phyloP scores from a whole-genome alignment of 1,140 invertebrate species.

The Drosophila melanica region DNA sequence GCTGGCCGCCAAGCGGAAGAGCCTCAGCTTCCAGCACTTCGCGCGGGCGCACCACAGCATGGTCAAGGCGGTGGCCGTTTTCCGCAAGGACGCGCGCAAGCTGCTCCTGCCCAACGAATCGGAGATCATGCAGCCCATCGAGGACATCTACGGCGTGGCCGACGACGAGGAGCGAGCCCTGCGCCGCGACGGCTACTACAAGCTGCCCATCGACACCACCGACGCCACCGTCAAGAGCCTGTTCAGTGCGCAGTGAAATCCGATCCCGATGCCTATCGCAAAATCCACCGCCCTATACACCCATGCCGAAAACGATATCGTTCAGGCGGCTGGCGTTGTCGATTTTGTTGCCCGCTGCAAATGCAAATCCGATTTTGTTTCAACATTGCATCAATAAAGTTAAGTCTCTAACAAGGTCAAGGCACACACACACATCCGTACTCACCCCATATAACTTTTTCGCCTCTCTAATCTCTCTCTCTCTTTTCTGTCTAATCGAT shows the following conservation, averaged over 20 bases:
- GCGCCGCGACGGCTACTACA: constrained; percentile 63
- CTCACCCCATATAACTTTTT: too few relatives aligned
- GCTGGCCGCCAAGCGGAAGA: constrained; percentile 50
- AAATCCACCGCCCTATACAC: too few relatives aligned
- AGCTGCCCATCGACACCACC: constrained; percentile 65
- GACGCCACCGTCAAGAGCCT: constrained; percentile 70
- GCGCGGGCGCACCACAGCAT: constrained; percentile 67
- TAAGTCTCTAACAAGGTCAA: not conserved
- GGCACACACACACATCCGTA: not conserved
- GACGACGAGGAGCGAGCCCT: constrained; percentile 68
- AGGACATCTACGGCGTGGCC: constrained; percentile 73
- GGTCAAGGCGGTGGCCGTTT: constrained; percentile 70
- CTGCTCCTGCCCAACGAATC: constrained; percentile 72
- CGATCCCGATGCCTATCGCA: too few relatives aligned
- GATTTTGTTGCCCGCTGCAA: not conserved
- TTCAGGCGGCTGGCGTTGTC: not conserved
- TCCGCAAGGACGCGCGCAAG: constrained; percentile 78
- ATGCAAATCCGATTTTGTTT: constrained; percentile 17
- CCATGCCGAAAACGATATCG: too few relatives aligned
- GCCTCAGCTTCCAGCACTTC: constrained; percentile 54
- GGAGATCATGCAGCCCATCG: constrained; percentile 74
- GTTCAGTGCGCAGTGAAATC: constrained; percentile 62
- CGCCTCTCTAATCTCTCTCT: too few relatives aligned
- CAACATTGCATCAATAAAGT: constrained; percentile 3
- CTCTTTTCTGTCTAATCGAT: too few relatives aligned